These are phyloP conservation scores for Crypturellus tataupa DNA, from an alignment of 2,797 vertebrate genomes.

Conservation along the genomic window DNA sequence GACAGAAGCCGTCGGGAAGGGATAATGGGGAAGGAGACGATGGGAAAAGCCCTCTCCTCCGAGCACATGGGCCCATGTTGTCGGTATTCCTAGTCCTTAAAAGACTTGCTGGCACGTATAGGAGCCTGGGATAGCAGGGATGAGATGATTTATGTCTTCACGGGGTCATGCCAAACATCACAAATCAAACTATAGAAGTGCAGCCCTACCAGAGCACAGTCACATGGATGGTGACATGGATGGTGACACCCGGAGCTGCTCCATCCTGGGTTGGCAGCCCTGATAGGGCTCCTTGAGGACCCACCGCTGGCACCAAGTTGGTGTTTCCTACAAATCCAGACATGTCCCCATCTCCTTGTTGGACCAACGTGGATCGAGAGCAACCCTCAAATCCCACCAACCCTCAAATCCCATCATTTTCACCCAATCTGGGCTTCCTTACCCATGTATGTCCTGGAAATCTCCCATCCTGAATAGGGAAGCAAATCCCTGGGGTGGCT, in stretches of 20 bases:
- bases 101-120: neutral
- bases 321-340: neutral
- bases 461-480: neutral
- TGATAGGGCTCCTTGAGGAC: neutral
- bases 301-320: neutral
- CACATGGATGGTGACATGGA: neutral
- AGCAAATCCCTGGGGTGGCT: neutral
- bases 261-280: neutral
- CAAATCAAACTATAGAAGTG: neutral
- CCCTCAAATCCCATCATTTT: neutral
- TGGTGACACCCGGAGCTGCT: neutral
- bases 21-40: neutral
- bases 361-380: too few relatives aligned
- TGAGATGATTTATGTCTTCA: accelerated
- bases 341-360: neutral
- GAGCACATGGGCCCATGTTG: accelerated
- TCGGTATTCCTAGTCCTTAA: neutral
- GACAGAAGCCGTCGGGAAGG: neutral
- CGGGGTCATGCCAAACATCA: neutral
- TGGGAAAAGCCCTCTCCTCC: neutral
- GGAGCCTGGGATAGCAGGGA: accelerated
- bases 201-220: too few relatives aligned
- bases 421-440: neutral
- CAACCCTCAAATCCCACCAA: too few relatives aligned
- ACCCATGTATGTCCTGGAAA: neutral